These are phyloP conservation scores for Pollenia angustigena DNA, from an alignment of 2,888 invertebrate genomes.

Conservation along the genomic window DNA sequence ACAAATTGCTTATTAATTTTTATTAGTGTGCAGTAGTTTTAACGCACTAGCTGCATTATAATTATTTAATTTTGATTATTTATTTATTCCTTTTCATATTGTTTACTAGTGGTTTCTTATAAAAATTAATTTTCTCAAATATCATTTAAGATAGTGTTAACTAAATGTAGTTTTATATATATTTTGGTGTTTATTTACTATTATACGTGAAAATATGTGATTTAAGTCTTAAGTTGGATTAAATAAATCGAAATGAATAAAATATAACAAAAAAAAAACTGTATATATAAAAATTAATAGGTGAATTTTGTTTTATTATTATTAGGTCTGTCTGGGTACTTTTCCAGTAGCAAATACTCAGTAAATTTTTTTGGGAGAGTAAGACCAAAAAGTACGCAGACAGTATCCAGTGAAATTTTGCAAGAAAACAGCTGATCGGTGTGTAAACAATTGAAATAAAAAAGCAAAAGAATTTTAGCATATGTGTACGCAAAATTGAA, in stretches of 20 bases:
- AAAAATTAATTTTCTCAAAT: constrained; percentile 45
- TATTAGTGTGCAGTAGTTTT: constrained; percentile 27
- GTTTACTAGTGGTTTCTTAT: constrained; percentile 28
- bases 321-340: no score
- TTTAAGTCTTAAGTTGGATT: constrained; percentile 75
- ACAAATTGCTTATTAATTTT: constrained; percentile 36
- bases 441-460: no score
- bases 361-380: no score
- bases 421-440: no score
- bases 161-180: constrained; percentile 46
- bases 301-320: neutral
- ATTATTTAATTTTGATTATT: constrained; percentile 28
- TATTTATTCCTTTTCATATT: neutral
- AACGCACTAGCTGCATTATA: constrained; percentile 41
- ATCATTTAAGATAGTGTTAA: constrained; percentile 58
- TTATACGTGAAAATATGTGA: constrained; percentile 74
- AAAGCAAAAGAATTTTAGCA: no score
- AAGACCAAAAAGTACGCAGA: no score
- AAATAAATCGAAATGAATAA: constrained; percentile 49
- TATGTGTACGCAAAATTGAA: no score
- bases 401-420: no score
- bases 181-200: constrained; percentile 71
- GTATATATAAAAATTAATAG: constrained; percentile 14
- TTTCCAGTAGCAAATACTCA: no score
- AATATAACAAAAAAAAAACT: constrained; percentile 35